Conservation (phyloP, 1,140 invertebrate genomes). For the Aphelenchoides besseyi region DNA sequence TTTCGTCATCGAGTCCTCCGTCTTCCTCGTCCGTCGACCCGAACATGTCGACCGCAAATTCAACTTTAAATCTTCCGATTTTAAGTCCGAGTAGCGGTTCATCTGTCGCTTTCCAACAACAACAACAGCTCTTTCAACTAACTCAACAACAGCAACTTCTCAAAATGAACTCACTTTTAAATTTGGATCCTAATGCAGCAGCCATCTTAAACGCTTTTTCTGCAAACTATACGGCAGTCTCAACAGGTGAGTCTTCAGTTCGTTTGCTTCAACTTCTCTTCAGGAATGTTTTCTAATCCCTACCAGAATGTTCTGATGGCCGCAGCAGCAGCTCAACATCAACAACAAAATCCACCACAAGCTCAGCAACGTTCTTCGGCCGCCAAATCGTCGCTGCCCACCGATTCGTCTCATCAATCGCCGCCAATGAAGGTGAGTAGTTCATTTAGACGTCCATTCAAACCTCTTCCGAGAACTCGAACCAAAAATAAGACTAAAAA, state of each 20-base stretch:
- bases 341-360: neutral
- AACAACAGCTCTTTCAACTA: conserved; percentile 1
- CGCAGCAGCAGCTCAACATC: conserved; percentile 15
- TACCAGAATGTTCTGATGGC: neutral
- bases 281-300: neutral
- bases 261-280: neutral
- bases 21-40: neutral
- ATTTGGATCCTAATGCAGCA: conserved; percentile 4
- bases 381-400: conserved; percentile 10
- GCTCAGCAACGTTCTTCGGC: neutral
- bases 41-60: neutral
- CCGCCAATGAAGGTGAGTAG: conserved; percentile 44
- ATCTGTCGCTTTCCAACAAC: neutral
- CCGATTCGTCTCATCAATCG: conserved; percentile 38
- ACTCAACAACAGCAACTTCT: conserved; percentile 11
- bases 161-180: conserved; percentile 3
- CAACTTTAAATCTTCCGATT: neutral
- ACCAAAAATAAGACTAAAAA: neutral
- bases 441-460: conserved; percentile 1
- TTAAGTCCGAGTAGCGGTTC: neutral
- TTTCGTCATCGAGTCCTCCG: neutral
- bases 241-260: neutral
- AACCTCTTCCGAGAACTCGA: too few relatives aligned
- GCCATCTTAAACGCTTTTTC: neutral
- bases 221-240: neutral